A percentile compares a stretch with the other conserved stretches of the same genome.
Evolutionary conservation across 92 coral and sea anemone species (phyloP).

Genomic region (Palythoa caribaeorum): DNA sequence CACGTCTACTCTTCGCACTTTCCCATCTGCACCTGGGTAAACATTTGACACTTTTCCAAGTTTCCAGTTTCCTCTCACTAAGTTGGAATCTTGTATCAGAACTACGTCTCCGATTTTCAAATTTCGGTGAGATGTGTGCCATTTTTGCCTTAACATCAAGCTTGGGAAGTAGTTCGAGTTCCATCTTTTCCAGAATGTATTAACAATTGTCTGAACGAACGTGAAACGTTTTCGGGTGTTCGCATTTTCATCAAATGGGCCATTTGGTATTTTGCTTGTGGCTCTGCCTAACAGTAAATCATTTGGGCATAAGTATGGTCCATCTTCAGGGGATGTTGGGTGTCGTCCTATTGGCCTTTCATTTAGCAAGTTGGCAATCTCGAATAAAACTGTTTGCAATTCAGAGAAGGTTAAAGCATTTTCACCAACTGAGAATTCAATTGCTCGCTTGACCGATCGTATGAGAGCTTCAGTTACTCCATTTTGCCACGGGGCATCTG

Average conservation of each 20-base stretch:
- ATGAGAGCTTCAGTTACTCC: slow-evolving; percentile 51
- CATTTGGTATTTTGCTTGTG: slow-evolving; percentile 39
- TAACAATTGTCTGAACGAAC: slow-evolving; percentile 51
- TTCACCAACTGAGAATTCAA: slow-evolving; percentile 35
- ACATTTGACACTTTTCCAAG: slow-evolving; percentile 24
- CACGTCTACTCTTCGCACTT: slow-evolving; percentile 56
- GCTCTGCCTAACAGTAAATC: slow-evolving; percentile 56
- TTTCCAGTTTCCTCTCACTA: slow-evolving; percentile 23
- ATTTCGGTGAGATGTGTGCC: slow-evolving; percentile 31
- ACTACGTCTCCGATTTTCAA: slow-evolving; percentile 12
- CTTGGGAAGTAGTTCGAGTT: slow-evolving; percentile 20
- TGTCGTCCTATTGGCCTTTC: slow-evolving; percentile 65
- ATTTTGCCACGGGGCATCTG: slow-evolving; percentile 57
- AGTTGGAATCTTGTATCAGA: slow-evolving; percentile 28
- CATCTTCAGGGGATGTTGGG: slow-evolving; percentile 59
- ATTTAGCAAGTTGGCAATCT: slow-evolving; percentile 60
- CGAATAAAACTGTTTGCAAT: slow-evolving; percentile 55
- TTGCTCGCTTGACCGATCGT: slow-evolving; percentile 37
- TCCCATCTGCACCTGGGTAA: slow-evolving; percentile 41
- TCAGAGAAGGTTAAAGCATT: slow-evolving; percentile 55
- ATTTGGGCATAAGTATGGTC: slow-evolving; percentile 55
- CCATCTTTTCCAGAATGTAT: slow-evolving; percentile 53
- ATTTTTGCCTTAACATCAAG: slow-evolving; percentile 17
- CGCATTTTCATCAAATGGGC: slow-evolving; percentile 33
- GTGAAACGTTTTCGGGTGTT: slow-evolving; percentile 43